Base-by-base conservation (phyloP, 2,113 vertebrate genomes). In the Vulpes lagopus region DNA sequence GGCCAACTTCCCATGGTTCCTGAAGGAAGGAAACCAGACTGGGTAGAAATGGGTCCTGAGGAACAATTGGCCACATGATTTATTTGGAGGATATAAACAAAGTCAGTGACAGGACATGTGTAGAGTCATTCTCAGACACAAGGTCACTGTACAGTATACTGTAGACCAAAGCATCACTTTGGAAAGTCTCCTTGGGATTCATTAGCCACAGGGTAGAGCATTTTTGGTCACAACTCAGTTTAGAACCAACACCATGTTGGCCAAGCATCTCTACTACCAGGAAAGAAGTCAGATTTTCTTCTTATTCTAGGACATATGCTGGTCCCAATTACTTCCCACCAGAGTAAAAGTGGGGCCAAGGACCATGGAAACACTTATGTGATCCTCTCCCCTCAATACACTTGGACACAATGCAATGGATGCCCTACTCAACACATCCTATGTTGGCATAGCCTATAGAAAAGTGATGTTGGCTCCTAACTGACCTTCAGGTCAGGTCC, bases 101-200 rank as follows among this genome's bases (percentile, higher is more conserved):
- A 80, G 32, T 51, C 11, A 57, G 23, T 38, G 71, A 84, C 25
- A 76, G 86, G 16, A 97, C 11, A 62, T 62, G 23, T 49, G 69
- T 25, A 92, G 27, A 88, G 95, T 0, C 0, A 93, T 62, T 87
- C 55, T 85, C 84, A 73, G 35, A 32, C 25, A 0, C 86, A 92
- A 1, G 69, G 76, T 80, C 79, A 76, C 27, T 84, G 19, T 8
- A 59, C 0, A 22, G 49, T 27, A 22, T 0, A 0, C 3, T 93
- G 27, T 5, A 97, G 67, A 38, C 73, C 51, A 85, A 86, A 67
- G 27, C 49, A 91, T 0, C 12, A 16, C 9, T 82, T 51, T 30
- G 0, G 49, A 97, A 69, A 10, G 79, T 59, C 23, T 92, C 71
- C 82, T 55, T 60, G 38, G 53, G 65, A 80, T 0, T 59, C 19